These are phyloP conservation scores for Stegodyphus mimosarum DNA, from an alignment of 1,140 invertebrate species.

Conservation along the genomic window DNA sequence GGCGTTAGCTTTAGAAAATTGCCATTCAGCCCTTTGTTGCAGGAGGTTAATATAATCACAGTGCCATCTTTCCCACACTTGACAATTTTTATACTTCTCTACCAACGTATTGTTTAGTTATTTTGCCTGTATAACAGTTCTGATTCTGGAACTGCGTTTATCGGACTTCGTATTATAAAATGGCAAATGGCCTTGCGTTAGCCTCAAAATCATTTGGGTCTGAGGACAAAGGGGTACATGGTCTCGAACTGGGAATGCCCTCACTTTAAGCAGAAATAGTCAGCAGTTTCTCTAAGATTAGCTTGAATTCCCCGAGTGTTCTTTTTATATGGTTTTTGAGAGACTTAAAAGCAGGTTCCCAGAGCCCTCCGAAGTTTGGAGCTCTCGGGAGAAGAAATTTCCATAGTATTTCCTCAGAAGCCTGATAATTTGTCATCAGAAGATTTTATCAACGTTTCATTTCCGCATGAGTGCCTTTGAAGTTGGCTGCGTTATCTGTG, in stretches of 20 bases:
- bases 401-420: background rate
- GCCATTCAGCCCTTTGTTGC: too few relatives aligned
- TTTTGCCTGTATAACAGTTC: too few relatives aligned
- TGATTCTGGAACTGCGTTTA: too few relatives aligned
- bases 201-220: background rate
- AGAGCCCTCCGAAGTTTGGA: background rate
- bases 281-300: background rate
- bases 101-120: too few relatives aligned
- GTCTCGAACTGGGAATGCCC: background rate
- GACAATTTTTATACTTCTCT: too few relatives aligned
- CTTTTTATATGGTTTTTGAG: background rate
- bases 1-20: too few relatives aligned
- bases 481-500: background rate
- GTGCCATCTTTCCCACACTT: too few relatives aligned
- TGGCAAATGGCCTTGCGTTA: too few relatives aligned
- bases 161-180: too few relatives aligned
- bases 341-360: background rate
- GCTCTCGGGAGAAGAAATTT: background rate
- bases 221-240: background rate
- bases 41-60: too few relatives aligned
- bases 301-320: background rate
- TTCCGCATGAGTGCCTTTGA: background rate
- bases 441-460: background rate
- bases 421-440: background rate
- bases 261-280: background rate